These are phyloP conservation scores for Fragum whitleyi DNA, from an alignment of 2,888 invertebrate species.

Conservation along the genomic window DNA sequence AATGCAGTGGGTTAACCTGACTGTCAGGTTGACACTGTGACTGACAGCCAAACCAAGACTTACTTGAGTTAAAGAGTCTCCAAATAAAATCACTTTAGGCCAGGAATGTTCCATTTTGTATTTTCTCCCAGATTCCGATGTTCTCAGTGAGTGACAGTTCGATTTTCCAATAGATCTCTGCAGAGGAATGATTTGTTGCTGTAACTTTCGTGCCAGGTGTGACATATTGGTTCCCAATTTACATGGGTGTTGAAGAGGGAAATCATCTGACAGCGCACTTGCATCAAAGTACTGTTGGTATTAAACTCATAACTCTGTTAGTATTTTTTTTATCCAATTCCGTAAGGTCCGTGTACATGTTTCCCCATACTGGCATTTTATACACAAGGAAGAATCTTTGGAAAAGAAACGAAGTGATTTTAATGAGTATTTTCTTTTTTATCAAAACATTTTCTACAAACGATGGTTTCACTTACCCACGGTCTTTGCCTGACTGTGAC, in stretches of 20 bases:
- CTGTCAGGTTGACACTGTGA: no score
- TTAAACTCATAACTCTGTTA: no score
- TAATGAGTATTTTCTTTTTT: no score
- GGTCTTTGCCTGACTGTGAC: no score
- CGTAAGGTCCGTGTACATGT: no score
- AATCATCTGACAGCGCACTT: background rate
- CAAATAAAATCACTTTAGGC: conserved; percentile 80
- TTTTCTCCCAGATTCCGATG: background rate
- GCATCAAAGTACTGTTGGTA: conserved; percentile 5
- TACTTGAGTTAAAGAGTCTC: conserved; percentile 83
- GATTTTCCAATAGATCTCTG: background rate
- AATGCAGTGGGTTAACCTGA: no score
- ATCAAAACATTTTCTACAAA: no score
- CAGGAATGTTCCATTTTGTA: conserved; percentile 47
- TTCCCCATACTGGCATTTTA: no score
- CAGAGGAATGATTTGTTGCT: background rate
- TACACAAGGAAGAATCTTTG: no score
- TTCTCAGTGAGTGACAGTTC: background rate
- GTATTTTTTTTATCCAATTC: no score
- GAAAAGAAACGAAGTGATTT: no score
- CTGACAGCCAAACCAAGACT: background rate
- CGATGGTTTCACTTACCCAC: no score
- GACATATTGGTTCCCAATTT: conserved; percentile 16
- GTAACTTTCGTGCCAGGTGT: conserved; percentile 4
- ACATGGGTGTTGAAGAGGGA: background rate